Evolutionary conservation across 2,888 invertebrate genomes (phyloP).

Genomic region (Catocala fraxini): DNA sequence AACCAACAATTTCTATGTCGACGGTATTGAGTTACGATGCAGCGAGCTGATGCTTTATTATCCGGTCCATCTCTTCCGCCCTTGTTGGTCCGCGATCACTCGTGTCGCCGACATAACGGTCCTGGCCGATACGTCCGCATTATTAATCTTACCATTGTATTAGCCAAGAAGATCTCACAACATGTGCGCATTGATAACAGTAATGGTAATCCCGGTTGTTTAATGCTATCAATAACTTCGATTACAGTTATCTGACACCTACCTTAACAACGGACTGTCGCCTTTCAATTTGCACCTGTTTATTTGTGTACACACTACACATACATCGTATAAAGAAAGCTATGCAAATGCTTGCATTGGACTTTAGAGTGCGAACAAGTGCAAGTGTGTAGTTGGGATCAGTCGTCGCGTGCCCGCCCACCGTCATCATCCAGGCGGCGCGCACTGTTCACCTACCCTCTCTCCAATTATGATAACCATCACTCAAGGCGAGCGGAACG

Average conservation of each 20-base stretch:
- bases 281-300: constrained; percentile 16
- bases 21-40: constrained; percentile 81
- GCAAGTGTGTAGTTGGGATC: constrained; percentile 54
- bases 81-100: constrained; percentile 82
- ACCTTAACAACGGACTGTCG: constrained; percentile 54
- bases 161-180: constrained; percentile 77
- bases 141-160: constrained; percentile 86
- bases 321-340: too few relatives aligned
- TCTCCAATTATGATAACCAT: constrained; percentile 87
- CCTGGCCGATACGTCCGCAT: constrained; percentile 75
- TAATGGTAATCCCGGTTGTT: constrained; percentile 74
- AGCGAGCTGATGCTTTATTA: constrained; percentile 82
- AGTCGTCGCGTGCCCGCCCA: constrained; percentile 76
- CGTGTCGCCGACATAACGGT: constrained; percentile 82
- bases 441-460: constrained; percentile 81
- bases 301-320: constrained; percentile 1
- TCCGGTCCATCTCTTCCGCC: constrained; percentile 85
- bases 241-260: constrained; percentile 74
- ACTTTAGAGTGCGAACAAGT: constrained; percentile 27
- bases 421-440: constrained; percentile 71
- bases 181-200: constrained; percentile 81
- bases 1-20: constrained; percentile 84
- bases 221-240: constrained; percentile 79
- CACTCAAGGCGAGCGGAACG: constrained; percentile 87
- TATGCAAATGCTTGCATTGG: constrained; percentile 21